Percentiles rank a stretch among this genome's conserved stretches.
Conservation (phyloP, 2,888 invertebrate species). For the Folsomia manolachei region DNA sequence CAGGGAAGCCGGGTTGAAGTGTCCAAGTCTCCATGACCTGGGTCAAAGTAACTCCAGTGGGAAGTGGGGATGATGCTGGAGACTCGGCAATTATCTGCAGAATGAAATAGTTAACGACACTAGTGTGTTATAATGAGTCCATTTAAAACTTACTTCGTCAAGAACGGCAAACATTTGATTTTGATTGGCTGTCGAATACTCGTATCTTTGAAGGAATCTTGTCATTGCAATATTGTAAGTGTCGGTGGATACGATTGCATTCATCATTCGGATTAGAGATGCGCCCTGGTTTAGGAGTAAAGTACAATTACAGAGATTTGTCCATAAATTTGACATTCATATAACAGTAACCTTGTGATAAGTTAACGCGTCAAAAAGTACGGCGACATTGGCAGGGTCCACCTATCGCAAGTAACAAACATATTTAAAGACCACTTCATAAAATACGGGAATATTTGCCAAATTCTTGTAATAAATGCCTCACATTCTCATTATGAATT, state of each 20-base stretch:
- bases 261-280: slow-evolving; percentile 41
- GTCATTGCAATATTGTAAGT: slow-evolving; percentile 28
- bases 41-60: slow-evolving; percentile 18
- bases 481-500: slow-evolving; percentile 56
- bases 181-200: slow-evolving; percentile 30
- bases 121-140: too few species aligned
- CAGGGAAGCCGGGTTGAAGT: slow-evolving; percentile 36
- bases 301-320: too few species aligned
- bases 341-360: too few species aligned
- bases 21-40: slow-evolving; percentile 39
- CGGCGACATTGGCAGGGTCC: slow-evolving; percentile 61
- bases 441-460: too few species aligned
- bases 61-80: slow-evolving; percentile 20
- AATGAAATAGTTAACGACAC: too few species aligned
- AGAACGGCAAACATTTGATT: slow-evolving; percentile 36
- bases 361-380: slow-evolving; percentile 66
- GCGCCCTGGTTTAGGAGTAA: too few species aligned
- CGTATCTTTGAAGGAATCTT: slow-evolving; percentile 26
- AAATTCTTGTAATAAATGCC: too few species aligned
- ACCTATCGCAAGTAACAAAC: too few species aligned
- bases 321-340: too few species aligned
- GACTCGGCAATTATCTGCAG: background rate
- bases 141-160: slow-evolving; percentile 8
- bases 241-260: slow-evolving; percentile 28
- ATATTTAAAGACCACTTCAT: too few species aligned